These are phyloP conservation scores for Dryobates pubescens DNA, from an alignment of 2,797 vertebrate genomes.

Conservation along the genomic window DNA sequence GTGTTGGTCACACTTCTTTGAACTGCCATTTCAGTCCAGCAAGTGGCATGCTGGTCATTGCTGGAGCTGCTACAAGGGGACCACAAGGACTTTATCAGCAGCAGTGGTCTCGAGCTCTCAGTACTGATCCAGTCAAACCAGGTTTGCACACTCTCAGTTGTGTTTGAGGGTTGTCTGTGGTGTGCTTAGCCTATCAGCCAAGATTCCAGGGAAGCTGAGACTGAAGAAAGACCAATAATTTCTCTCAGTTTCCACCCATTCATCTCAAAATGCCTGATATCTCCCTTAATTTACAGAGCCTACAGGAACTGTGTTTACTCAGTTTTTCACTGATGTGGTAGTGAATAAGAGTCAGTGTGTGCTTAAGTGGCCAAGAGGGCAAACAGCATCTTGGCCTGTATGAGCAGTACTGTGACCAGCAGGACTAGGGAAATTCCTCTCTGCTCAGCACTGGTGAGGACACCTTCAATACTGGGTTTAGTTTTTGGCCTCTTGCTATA, in stretches of 20 bases:
- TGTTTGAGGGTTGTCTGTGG: not conserved
- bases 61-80: not conserved
- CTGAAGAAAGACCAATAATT: not conserved
- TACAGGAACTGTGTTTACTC: not conserved
- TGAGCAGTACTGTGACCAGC: too few relatives aligned
- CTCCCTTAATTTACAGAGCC: not conserved
- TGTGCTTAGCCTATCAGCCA: not conserved
- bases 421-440: not conserved
- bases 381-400: too few relatives aligned
- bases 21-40: not conserved
- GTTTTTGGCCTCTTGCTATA: too few relatives aligned
- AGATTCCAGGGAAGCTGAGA: not conserved
- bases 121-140: not conserved
- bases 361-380: too few relatives aligned
- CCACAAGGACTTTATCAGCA: not conserved
- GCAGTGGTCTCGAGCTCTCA: not conserved
- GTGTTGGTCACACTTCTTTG: rapidly evolving
- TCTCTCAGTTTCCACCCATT: not conserved
- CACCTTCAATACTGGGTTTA: too few relatives aligned
- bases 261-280: not conserved
- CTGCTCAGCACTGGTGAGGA: too few relatives aligned
- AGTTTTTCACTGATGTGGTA: not conserved
- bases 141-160: not conserved
- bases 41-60: not conserved
- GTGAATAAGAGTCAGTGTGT: too few relatives aligned